A percentile compares a stretch with the other conserved stretches of the same genome.
Conservation (phyloP, 64 coral and sea anemone species). For the Montipora cactus region DNA sequence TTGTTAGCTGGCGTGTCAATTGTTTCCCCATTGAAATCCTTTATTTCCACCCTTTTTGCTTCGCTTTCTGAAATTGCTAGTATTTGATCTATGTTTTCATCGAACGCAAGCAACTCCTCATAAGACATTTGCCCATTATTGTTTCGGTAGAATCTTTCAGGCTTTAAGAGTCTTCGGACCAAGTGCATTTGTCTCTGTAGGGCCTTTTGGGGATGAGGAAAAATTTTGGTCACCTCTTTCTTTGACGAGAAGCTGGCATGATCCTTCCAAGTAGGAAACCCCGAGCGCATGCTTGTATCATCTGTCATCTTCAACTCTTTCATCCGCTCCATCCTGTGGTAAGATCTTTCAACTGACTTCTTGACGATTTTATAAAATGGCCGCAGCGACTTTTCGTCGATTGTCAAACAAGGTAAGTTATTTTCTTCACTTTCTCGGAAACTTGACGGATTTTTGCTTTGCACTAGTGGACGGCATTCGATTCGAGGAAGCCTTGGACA, state of each 20-base stretch:
- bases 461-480: neutral
- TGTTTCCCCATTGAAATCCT: constrained; percentile 18
- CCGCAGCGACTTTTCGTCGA: neutral
- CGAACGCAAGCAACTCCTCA: constrained; percentile 10
- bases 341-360: neutral
- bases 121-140: neutral
- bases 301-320: neutral
- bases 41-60: neutral
- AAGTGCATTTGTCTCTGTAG: neutral
- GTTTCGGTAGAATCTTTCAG: neutral
- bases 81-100: constrained; percentile 8
- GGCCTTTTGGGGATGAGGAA: neutral
- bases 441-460: neutral
- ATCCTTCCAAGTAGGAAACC: neutral
- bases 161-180: neutral
- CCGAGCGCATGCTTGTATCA: neutral
- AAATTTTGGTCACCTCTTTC: neutral
- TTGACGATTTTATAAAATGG: neutral
- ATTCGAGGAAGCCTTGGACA: neutral
- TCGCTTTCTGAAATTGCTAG: neutral
- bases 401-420: neutral
- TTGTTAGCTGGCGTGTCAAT: neutral
- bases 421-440: neutral
- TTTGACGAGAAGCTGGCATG: neutral
- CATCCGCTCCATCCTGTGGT: neutral